Base-by-base conservation (phyloP, 2,797 vertebrate species). In the Acipenser ruthenus region DNA sequence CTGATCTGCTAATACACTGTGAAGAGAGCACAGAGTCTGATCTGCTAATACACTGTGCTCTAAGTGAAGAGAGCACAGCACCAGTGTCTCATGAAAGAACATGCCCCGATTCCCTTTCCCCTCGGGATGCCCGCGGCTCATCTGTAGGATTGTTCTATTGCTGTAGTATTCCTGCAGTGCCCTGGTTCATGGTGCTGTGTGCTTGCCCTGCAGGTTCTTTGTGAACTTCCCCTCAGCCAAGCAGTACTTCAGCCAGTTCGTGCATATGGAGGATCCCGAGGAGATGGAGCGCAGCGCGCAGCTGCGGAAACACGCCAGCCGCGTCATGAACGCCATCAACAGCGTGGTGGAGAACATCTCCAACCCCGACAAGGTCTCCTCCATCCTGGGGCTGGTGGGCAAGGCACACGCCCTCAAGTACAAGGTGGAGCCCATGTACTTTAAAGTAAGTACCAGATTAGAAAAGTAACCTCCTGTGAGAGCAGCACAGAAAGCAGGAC, bases 231-330 rank as follows among this genome's bases (percentile, higher is more conserved):
- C 95, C 0, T 95, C 93, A 0, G 95, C 94, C 78, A 99, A 99
- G 89, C 94, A 97, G 83, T 96, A 98, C 83, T 99, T 98, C 88
- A 96, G 93, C 83, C 95, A 99, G 86, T 99, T 99, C 82, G 89
- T 89, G 80, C 87, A 97, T 81, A 90, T 99, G 94, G 91, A 95
- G 10, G 94, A 96, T 52, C 91, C 93, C 0, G 82, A 95, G 77
- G 95, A 98, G 77, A 98, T 99, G 95, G 94, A 97, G 80, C 85
- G 84, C 69, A 98, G 92, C 82, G 74, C 82, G 63, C 95, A 99
- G 70, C 89, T 98, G 69, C 90, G 95, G 23, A 94, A 95, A 73
- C 96, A 98, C 0, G 95, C 90, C 4, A 81, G 90, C 72, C 83
- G 95, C 67, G 91, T 99, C 76, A 96, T 99, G 95, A 93, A 93